These are phyloP conservation scores for Melanogrammus aeglefinus DNA, from an alignment of 2,797 vertebrate species.

Conservation along the genomic window DNA sequence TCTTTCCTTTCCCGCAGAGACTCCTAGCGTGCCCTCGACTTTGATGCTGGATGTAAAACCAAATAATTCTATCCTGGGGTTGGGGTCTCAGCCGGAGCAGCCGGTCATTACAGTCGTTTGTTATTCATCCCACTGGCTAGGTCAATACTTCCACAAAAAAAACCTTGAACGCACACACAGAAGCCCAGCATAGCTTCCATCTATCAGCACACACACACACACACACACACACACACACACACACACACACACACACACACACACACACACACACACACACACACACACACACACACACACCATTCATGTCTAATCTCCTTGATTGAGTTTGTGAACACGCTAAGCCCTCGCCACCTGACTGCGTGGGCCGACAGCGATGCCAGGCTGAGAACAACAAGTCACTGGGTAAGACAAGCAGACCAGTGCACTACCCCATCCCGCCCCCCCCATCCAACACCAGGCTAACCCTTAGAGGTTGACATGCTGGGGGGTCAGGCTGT, in stretches of 20 bases:
- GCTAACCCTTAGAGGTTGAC: not conserved
- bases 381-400: no score
- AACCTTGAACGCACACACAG: constrained; percentile 13
- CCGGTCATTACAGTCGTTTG: constrained; percentile 50
- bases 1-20: not conserved
- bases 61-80: not conserved
- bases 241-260: not conserved
- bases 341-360: not conserved
- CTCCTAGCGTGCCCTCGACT: not conserved
- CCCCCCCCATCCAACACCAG: not conserved
- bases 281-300: not conserved
- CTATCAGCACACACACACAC: not conserved
- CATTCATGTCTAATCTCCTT: not conserved
- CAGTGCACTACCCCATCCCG: no score
- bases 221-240: not conserved
- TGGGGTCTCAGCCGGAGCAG: constrained; percentile 43
- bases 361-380: no score
- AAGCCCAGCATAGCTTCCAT: constrained; percentile 7
- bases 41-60: not conserved
- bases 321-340: not conserved
- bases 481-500: not conserved
- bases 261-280: not conserved
- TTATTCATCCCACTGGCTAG: constrained; percentile 57
- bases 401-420: no score
- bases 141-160: constrained; percentile 34